phyloP scores from a whole-genome alignment of 2,113 vertebrate genomes.

The Neopipo cinnamomea region DNA sequence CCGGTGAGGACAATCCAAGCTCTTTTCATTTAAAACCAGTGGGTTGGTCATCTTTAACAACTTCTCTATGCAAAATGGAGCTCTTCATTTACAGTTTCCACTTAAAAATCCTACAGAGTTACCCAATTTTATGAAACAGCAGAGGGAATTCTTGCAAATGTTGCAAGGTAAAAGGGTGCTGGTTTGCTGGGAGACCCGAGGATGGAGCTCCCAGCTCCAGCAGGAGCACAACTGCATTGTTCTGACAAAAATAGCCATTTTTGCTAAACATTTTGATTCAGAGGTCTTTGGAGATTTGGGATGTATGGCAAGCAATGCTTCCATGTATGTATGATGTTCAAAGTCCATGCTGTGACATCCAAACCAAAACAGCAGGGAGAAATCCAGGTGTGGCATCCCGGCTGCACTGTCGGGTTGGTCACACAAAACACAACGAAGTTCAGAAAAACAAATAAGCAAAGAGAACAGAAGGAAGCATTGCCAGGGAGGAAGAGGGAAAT shows the following conservation, averaged over 20 bases:
- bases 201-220: neutral
- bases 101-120: neutral
- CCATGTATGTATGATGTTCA: neutral
- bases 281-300: neutral
- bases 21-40: neutral
- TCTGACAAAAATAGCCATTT: neutral
- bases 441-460: neutral
- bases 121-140: neutral
- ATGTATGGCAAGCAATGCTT: neutral
- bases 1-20: neutral
- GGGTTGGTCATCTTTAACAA: fast-evolving
- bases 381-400: neutral
- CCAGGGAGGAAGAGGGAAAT: neutral
- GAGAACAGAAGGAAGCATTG: neutral
- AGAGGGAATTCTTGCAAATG: neutral
- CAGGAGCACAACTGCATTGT: neutral
- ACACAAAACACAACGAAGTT: neutral
- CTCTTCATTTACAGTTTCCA: neutral
- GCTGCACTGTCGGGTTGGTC: neutral
- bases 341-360: neutral
- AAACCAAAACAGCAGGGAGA: neutral
- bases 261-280: neutral
- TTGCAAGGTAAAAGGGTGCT: neutral
- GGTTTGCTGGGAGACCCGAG: neutral
- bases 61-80: neutral